Base-by-base conservation (phyloP, 2,888 invertebrate species). In the Lucinisca nassula region DNA sequence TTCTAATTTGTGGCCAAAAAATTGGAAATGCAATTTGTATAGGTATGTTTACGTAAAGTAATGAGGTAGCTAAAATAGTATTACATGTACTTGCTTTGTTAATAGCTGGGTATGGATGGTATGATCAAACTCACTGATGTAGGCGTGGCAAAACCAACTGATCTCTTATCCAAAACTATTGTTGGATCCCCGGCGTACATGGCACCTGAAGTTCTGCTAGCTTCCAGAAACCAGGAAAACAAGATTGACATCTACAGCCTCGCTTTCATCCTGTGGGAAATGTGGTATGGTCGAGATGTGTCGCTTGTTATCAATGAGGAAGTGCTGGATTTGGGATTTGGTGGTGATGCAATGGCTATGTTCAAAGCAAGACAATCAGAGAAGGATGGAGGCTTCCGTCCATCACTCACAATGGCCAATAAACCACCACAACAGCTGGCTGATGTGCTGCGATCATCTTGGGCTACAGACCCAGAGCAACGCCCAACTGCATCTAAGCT, bases 201-300 rank as follows among this genome's bases (percentile, higher is more conserved):
- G 92, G 93, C 94, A 38, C 94, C 94, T 14, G 94, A 94, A 82
- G 92, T 94, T 14, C 90, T 94, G 0, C 79, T 90, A 21, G 81
- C 87, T 27, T 88, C 58, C 30, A 87, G 85, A 14, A 81, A 84
- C 21, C 93, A 93, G 49, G 91, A 92, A 37, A 89, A 91, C 73
- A 89, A 91, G 35, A 88, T 93, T 10, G 94, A 94, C 73, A 93
- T 94, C 30, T 93, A 90, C 85, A 90, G 93, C 74, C 70, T 92
- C 32, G 81, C 91, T 4, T 81, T 93, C 30, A 91, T 94, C 27
- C 82, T 92, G 70, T 94, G 94, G 94, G 94, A 94, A 78, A 87
- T 94, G 89, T 94, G 94, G 94, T 94, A 93, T 76, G 94, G 94
- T 8, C 75, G 79, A 24, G 93, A 93, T 70, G 91, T 92, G 0